phyloP scores from a whole-genome alignment of 2,888 invertebrate genomes.

The Phanerotoma sp. region DNA sequence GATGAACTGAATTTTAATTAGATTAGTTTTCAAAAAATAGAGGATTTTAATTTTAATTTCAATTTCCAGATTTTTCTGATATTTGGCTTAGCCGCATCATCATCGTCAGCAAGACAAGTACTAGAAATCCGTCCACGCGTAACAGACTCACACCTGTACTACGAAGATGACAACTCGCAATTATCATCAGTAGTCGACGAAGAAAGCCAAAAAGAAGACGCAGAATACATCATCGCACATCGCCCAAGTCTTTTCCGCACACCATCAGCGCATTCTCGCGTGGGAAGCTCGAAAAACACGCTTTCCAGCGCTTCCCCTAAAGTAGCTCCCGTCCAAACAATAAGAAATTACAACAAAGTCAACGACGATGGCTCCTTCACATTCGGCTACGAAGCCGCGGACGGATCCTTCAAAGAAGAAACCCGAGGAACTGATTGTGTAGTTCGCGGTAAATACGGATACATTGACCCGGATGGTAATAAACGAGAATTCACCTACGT shows the following conservation, averaged over 20 bases:
- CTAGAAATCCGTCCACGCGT: conserved; percentile 57
- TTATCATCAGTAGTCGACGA: conserved; percentile 40
- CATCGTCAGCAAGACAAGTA: conserved; percentile 58
- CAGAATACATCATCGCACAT: conserved; percentile 20
- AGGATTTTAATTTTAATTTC: too few relatives aligned
- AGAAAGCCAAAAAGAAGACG: conserved; percentile 44
- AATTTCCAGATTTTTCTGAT: conserved; percentile 49
- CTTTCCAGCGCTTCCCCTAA: conserved; percentile 59
- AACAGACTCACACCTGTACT: conserved; percentile 55
- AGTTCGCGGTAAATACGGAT: conserved; percentile 84
- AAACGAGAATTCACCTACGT: conserved; percentile 85
- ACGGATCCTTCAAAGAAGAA: conserved; percentile 85
- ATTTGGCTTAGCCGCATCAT: conserved; percentile 34
- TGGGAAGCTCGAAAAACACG: conserved; percentile 58
- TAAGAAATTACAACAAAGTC: conserved; percentile 79
- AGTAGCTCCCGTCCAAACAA: conserved; percentile 78
- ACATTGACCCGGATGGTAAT: conserved; percentile 84
- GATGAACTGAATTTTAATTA: too few relatives aligned
- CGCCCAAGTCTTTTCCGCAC: conserved; percentile 52
- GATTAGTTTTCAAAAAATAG: too few relatives aligned
- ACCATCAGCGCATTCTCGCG: conserved; percentile 53
- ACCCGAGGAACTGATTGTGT: conserved; percentile 84
- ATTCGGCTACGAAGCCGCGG: conserved; percentile 77
- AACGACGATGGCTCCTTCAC: conserved; percentile 85
- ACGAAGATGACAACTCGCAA: conserved; percentile 55